Percentiles rank a stretch among this genome's conserved stretches.
phyloP scores from a whole-genome alignment of 2,888 invertebrate genomes.

The Epistrophe grossulariae region DNA sequence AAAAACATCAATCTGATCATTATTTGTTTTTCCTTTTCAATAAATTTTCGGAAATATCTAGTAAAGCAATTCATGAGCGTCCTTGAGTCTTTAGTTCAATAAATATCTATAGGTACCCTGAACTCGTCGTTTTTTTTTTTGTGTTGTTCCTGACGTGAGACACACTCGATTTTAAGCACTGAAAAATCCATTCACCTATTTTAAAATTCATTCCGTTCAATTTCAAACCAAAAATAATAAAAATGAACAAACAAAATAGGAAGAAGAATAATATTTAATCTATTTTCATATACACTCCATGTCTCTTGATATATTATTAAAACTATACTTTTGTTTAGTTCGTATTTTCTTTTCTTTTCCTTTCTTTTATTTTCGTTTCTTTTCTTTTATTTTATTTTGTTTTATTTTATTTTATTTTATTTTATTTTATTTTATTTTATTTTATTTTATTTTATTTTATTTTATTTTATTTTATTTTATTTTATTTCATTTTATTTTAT shows the following conservation, averaged over 20 bases:
- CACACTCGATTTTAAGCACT: slow-evolving; percentile 45
- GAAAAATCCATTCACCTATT: slow-evolving; percentile 70
- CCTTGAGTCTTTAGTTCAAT: slow-evolving; percentile 55
- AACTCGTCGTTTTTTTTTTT: slow-evolving; percentile 45
- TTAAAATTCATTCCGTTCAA: slow-evolving; percentile 61
- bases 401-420: no score
- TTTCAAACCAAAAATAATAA: slow-evolving; percentile 41
- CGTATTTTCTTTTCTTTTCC: no score
- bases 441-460: no score
- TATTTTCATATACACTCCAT: background rate
- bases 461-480: no score
- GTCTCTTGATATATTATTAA: background rate
- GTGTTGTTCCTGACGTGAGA: slow-evolving; percentile 49
- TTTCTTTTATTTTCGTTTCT: no score
- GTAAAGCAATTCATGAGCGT: slow-evolving; percentile 64
- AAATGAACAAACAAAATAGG: background rate
- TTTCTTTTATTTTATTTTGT: no score
- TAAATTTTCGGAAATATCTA: slow-evolving; percentile 49
- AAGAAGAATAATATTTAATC: background rate
- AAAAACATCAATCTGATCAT: slow-evolving; percentile 48
- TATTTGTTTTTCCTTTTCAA: slow-evolving; percentile 62
- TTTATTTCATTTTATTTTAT: no score
- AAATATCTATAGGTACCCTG: slow-evolving; percentile 11
- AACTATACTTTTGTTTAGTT: no score
- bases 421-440: no score